Evolutionary conservation across 1,140 invertebrate genomes (phyloP).

Genomic region (Papilio helenus): DNA sequence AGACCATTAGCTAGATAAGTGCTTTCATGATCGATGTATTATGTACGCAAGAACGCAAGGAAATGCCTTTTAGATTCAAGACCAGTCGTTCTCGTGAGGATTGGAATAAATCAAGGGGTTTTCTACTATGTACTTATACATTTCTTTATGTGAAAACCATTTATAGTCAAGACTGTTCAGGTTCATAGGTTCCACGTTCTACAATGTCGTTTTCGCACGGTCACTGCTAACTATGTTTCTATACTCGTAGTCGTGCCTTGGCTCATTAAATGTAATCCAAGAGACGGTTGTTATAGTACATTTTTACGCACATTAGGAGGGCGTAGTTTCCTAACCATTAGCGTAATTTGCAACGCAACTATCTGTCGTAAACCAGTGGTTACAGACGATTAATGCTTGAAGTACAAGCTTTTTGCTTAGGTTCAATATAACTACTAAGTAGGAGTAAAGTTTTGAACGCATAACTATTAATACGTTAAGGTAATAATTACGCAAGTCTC

Average conservation of each 20-base stretch:
- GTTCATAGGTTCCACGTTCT: conserved; percentile 26
- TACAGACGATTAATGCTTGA: conserved; percentile 29
- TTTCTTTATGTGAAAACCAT: conserved; percentile 16
- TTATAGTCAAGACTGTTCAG: background rate
- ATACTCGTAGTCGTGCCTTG: background rate
- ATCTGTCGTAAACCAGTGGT: background rate
- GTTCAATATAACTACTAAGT: conserved; percentile 8
- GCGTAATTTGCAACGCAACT: conserved; percentile 17
- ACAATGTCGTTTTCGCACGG: conserved; percentile 12
- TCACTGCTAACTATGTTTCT: background rate
- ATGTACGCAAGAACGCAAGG: background rate
- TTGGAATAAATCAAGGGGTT: conserved; percentile 15
- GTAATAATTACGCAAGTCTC: background rate
- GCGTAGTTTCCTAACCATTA: conserved; percentile 18
- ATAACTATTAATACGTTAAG: background rate
- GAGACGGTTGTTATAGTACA: background rate
- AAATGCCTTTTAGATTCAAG: background rate
- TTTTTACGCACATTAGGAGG: conserved; percentile 24
- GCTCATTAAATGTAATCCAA: conserved; percentile 22
- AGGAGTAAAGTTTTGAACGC: background rate
- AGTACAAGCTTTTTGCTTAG: conserved; percentile 17
- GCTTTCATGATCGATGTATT: conserved; percentile 3
- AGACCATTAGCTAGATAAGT: conserved; percentile 15
- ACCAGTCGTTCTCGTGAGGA: conserved; percentile 13
- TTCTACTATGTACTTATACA: background rate